Base-by-base conservation (phyloP, 1,140 invertebrate genomes). In the Andricus grossulariae region DNA sequence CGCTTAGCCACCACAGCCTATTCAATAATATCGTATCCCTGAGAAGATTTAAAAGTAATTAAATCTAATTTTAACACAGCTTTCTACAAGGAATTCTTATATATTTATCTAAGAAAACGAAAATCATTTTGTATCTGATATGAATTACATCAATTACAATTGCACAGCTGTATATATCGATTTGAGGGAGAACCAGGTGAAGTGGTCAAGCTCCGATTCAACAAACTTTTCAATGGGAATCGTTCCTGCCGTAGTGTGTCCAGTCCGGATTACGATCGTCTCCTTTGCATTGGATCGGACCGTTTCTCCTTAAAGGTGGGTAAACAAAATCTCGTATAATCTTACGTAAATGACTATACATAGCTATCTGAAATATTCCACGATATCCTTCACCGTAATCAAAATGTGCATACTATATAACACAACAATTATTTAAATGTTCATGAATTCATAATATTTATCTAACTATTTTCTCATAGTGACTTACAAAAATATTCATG, bases 141-240 rank as follows among this genome's bases (percentile, higher is more conserved):
- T 66, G 60, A 39, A 32, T 39, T 16, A 39, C 32, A 66, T 66
- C 12, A 66, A 66, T 66, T 66, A 39, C 84, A 74, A 85, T 79
- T 84, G 76, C 73, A 72, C 91, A 96, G 95, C 88, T 98, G 97
- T 88, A 93, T 95, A 25, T 97, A 97, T 89, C 95, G 96, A 50
- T 97, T 97, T 84, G 95, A 96, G 91, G 96, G 94, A 0, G 94
- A 95, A 82, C 93, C 94, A 50, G 95, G 95, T 50, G 96, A 97
- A 87, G 92, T 94, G 39, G 94, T 97, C 5, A 93, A 94, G 57
- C 90, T 96, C 50, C 93, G 94, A 52, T 91, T 96, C 74, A 94
- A 92, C 21, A 93, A 93, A 75, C 91, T 97, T 1, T 91, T 93
- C 39, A 95, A 96, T 19, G 92, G 93, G 10, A 93, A 95, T 80